These are phyloP conservation scores for Elegia similella DNA, from an alignment of 2,888 invertebrate species.

Conservation along the genomic window DNA sequence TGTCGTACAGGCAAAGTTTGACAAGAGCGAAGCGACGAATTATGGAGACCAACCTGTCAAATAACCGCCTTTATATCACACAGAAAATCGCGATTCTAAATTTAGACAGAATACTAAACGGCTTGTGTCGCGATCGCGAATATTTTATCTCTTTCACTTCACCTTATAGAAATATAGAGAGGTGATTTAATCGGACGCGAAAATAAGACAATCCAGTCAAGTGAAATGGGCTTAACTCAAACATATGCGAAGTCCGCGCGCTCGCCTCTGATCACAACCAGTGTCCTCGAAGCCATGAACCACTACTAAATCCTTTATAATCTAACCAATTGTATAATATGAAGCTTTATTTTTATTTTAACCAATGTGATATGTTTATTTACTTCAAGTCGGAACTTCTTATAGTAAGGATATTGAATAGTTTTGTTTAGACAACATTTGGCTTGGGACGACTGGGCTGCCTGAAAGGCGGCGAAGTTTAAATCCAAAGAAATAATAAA, in stretches of 20 bases:
- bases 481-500: slow-evolving; percentile 66
- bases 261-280: not conserved
- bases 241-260: not conserved
- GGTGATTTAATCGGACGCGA: no score
- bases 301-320: slow-evolving; percentile 3
- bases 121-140: no score
- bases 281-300: not conserved
- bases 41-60: no score
- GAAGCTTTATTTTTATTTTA: slow-evolving; percentile 16
- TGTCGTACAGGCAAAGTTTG: no score
- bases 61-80: no score
- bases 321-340: slow-evolving; percentile 14
- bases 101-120: no score
- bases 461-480: slow-evolving; percentile 27
- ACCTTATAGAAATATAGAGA: no score
- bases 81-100: no score
- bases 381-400: slow-evolving; percentile 7
- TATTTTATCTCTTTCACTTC: no score
- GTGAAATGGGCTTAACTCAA: not conserved
- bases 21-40: no score
- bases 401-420: slow-evolving; percentile 1
- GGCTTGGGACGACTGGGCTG: slow-evolving; percentile 10
- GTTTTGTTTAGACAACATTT: slow-evolving; percentile 13
- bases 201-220: not conserved
- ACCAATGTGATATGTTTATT: slow-evolving; percentile 19